These are phyloP conservation scores for Virgularia gustaviana DNA, from an alignment of 92 coral and sea anemone species.

Conservation along the genomic window DNA sequence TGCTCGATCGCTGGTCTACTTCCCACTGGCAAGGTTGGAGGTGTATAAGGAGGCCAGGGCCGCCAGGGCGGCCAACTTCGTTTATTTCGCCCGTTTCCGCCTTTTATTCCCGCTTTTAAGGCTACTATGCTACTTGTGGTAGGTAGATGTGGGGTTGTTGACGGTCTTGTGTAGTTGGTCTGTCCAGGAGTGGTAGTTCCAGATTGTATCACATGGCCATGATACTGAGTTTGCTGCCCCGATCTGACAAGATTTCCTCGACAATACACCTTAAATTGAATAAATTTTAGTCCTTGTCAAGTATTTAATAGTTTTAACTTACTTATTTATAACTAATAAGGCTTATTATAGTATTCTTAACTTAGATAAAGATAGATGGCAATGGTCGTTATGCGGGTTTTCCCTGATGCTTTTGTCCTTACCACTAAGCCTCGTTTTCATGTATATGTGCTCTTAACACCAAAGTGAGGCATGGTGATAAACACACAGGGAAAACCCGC, in stretches of 20 bases:
- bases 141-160: neutral
- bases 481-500: no score
- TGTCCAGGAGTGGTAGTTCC: neutral
- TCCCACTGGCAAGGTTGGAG: neutral
- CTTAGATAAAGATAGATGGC: no score
- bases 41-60: neutral
- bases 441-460: no score
- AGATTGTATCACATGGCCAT: neutral
- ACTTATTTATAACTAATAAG: no score
- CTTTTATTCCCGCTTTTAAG: neutral
- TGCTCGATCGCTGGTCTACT: slow-evolving; percentile 9
- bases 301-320: no score
- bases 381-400: no score
- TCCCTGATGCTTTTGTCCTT: no score
- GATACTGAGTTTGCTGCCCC: slow-evolving; percentile 38
- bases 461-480: no score
- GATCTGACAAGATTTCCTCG: slow-evolving; percentile 38
- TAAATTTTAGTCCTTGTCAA: neutral
- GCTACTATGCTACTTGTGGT: neutral
- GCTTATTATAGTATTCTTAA: neutral
- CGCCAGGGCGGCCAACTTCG: neutral
- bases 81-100: neutral
- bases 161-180: neutral
- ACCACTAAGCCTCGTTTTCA: no score
- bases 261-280: slow-evolving; percentile 47